These are phyloP conservation scores for Tachina lurida DNA, from an alignment of 2,888 invertebrate genomes.

Conservation along the genomic window DNA sequence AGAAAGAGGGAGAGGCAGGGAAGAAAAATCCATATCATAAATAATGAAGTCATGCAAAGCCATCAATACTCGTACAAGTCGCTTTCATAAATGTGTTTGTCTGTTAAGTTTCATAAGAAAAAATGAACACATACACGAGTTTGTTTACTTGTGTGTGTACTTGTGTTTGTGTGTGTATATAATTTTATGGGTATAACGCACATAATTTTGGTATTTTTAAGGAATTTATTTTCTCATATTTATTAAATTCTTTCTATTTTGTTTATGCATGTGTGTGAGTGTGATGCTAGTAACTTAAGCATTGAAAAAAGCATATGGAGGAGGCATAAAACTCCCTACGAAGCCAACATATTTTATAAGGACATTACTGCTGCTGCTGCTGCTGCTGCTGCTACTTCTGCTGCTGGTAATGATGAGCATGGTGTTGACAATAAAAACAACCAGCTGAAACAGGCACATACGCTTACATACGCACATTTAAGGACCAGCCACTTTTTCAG, in stretches of 20 bases:
- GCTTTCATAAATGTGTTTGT: conserved; percentile 35
- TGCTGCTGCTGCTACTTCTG: background rate
- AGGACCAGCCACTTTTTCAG: conserved; percentile 1
- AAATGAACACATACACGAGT: background rate
- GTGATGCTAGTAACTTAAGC: conserved; percentile 27
- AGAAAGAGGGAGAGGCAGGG: background rate
- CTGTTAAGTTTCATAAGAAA: background rate
- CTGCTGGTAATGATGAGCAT: conserved; percentile 36
- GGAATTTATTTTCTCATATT: conserved; percentile 70
- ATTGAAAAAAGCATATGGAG: conserved; percentile 36
- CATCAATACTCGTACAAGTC: conserved; percentile 60
- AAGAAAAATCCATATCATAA: conserved; percentile 39
- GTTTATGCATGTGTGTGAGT: background rate
- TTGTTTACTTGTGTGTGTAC: too few relatives aligned
- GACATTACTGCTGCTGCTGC: background rate
- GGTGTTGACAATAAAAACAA: conserved; percentile 34
- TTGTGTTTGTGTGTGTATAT: background rate
- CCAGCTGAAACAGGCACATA: conserved; percentile 16
- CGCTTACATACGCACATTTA: background rate
- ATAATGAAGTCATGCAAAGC: conserved; percentile 54
- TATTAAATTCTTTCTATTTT: conserved; percentile 67
- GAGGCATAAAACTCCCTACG: conserved; percentile 43
- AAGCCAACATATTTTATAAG: conserved; percentile 57
- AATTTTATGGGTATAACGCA: conserved; percentile 51
- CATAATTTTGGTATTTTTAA: conserved; percentile 69